Base-by-base conservation (phyloP, 2,113 vertebrate species). In the Ammospiza nelsoni region DNA sequence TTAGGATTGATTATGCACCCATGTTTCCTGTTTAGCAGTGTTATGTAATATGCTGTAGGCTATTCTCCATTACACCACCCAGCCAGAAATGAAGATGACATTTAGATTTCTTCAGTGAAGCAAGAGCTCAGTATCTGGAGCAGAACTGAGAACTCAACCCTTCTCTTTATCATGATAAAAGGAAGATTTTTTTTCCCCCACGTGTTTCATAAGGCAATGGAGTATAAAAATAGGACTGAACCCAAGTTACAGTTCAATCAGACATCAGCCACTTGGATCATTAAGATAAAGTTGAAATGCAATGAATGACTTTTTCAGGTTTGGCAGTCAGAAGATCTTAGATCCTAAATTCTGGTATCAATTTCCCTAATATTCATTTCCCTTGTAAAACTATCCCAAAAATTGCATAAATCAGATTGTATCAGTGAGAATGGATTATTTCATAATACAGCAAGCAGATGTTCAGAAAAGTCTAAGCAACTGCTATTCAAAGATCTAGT, bases 81-180 rank as follows among this genome's bases (percentile, higher is more conserved):
- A 76, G 79, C 57, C 92, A 94, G 63, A 91, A 80, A 51, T 54
- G 20, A 71, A 93, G 76, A 84, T 80, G 79, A 31, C 73, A 80
- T 48, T 95, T 83, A 93, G 58, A 73, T 95, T 94, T 91, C 84
- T 83, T 63, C 76, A 66, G 49, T 95, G 88, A 95, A 94, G 93
- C 93, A 94, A 97, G 73, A 95, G 68, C 80, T 90, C 54, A 48
- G 86, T 89, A 92, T 86, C 79, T 89, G 76, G 31, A 84, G 54
- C 73, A 78, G 88, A 96, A 84, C 68, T 61, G 69, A 57, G 66
- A 81, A 66, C 58, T 87, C 79, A 78, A 9, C 21, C 27, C 35
- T 54, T 85, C 85, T 84, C 77, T 77, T 73, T 81, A 77, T 79
- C 84, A 61, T 6, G 17, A 51, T 78, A 88, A 77, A 90, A 84